Base-by-base conservation (phyloP, 2,113 vertebrate species). In the Chloroceryle aenea region DNA sequence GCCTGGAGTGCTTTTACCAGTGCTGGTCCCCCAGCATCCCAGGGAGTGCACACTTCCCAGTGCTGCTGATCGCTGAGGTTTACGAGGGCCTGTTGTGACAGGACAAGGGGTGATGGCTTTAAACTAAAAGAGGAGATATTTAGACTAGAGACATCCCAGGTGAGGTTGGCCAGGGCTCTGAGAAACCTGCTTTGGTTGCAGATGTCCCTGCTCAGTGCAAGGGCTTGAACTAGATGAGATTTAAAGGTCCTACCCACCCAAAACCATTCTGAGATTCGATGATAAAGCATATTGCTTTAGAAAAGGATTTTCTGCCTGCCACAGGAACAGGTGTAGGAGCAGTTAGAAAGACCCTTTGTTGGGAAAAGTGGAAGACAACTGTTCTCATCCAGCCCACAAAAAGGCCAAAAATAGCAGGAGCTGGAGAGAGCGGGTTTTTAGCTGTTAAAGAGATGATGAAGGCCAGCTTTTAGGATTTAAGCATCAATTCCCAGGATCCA, bases 261-360 rank as follows among this genome's bases (percentile, higher is more conserved):
- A 66, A 66, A 43, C 40, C 29, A 43, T 5, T 43, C 13, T 30
- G 42, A 36, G n/a, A 30, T 43, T 43, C 40, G 8, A 32, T 45
- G 40, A 82, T 77, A 81, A 78, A 94, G 4, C 74, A 22, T 27
- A 32, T 32, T 81, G 48, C 68, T 73, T 82, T 78, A 82, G 76
- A 25, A 59, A n/a, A 59, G n/a, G 18, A 13, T 91, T 85, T 89
- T 89, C 74, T 89, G 9, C 72, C 78, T 87, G 61, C 66, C 32
- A 12, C 14, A 5, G 85, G 55, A 96, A 52, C 53, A 14, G 47
- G 36, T 87, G 94, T 83, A 92, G 91, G 91, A 95, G 90, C 38
- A 55, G 22, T 81, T 74, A 94, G 80, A 97, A 95, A 93, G 73
- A 68, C 48, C 63, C 45, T 96, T 97, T 96, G 89, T 95, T 89